Evolutionary conservation across 2,113 vertebrate genomes (phyloP), one percentile per base, ranked within the genome.

Genomic region (Chaenocephalus aceratus): DNA sequence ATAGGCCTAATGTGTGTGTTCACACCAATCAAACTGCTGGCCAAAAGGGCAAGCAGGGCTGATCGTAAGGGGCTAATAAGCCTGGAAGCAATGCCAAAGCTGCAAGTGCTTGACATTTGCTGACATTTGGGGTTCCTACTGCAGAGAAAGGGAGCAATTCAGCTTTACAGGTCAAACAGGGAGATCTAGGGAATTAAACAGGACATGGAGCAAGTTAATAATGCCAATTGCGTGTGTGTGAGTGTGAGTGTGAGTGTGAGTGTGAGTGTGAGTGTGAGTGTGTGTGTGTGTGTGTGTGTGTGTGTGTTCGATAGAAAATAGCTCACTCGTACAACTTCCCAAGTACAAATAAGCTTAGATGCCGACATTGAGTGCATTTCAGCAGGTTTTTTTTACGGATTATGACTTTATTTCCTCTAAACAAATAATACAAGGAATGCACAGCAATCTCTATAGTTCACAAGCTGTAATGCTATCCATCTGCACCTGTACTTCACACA

Each of bases 41-140:
- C 75, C 75, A 88, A 91, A 92, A 86, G 86, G 89, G 75, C 90
- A 88, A 81, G 69, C 26, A 6, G 72, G 44, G 66, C 62, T 72
- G 78, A 71, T 72, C 46, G 6, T 77, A 82, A 73, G 60, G 60
- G 48, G 65, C 75, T 93, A 92, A 87, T 87, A 84, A 79, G 89
- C 82, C 77, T 85, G 88, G 82, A 82, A 88, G 86, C 78, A 73
- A 86, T 90, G 85, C 87, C 84, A 84, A 85, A 85, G 72, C 82
- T 86, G 79, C 30, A 23, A 87, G 86, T 69, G 79, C 75, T 91
- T 93, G 92, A 92, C 93, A 93, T 94, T 93, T 93, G 77, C 88
- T 93, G 92, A 92, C 92, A 92, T 92, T 92, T 93, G 75, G 77
- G 79, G 63, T 82, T 90, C 79, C 76, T 91, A 75, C 89, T 79